Conservation (phyloP, 1,140 invertebrate genomes). For the Pollicipes pollicipes region DNA sequence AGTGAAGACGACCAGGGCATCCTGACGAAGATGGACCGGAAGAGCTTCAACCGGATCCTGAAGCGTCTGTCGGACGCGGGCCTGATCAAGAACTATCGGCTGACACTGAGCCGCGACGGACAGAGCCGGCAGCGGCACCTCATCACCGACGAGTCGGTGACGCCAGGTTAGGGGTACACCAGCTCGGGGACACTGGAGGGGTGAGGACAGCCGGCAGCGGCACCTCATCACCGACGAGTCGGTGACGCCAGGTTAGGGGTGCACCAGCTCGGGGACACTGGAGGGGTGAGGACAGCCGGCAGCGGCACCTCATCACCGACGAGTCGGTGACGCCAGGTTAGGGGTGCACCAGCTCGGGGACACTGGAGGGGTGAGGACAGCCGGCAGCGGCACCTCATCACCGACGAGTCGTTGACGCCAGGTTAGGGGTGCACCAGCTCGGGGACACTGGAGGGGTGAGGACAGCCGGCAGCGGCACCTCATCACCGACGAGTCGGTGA, state of each 20-base stretch:
- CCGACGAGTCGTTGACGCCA: not conserved
- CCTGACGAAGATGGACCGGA: conserved; percentile 37
- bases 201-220: not conserved
- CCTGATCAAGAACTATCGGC: conserved; percentile 38
- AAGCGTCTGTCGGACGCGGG: conserved; percentile 36
- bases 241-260: not conserved
- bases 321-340: not conserved
- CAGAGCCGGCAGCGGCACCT: not conserved
- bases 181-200: no score
- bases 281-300: no score
- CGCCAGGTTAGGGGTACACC: not conserved
- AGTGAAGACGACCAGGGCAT: not conserved
- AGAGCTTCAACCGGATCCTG: conserved; percentile 38
- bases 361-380: no score
- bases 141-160: not conserved
- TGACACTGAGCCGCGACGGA: conserved; percentile 31
- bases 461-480: no score
- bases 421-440: no score
- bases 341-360: no score
- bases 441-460: no score
- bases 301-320: not conserved
- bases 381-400: not conserved
- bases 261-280: no score
- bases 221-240: not conserved
- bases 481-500: no score